phyloP scores from a whole-genome alignment of 2,888 invertebrate species.

The Pristionchus arcanus region DNA sequence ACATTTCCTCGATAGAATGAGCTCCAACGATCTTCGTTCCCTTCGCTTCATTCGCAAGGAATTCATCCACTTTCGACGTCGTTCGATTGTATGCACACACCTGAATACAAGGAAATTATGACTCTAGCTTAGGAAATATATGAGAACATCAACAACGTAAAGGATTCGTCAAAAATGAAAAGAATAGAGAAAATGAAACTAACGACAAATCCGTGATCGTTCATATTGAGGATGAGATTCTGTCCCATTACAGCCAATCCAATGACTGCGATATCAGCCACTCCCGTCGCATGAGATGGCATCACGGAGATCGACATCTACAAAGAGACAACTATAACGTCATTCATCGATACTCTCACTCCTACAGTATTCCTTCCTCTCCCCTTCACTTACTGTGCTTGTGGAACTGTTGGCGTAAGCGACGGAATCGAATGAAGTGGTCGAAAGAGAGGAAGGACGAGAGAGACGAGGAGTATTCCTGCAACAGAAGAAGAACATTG shows the following conservation, averaged over 20 bases:
- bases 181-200: neutral
- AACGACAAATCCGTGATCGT: slow-evolving; percentile 97
- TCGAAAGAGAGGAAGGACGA: neutral
- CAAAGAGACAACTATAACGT: too few relatives aligned
- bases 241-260: slow-evolving; percentile 99
- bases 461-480: slow-evolving; percentile 26
- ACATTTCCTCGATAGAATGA: slow-evolving; percentile 93
- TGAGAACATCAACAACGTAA: neutral
- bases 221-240: slow-evolving; percentile 98
- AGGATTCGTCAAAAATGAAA: too few relatives aligned
- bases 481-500: slow-evolving; percentile 33
- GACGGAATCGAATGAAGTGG: slow-evolving; percentile 16
- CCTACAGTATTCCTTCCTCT: neutral
- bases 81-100: slow-evolving; percentile 89
- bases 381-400: slow-evolving; percentile 12
- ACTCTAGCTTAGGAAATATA: neutral
- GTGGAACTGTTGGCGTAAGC: slow-evolving; percentile 37
- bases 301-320: slow-evolving; percentile 53
- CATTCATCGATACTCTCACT: neutral
- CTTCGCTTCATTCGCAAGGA: slow-evolving; percentile 95
- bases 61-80: slow-evolving; percentile 91
- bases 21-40: slow-evolving; percentile 97
- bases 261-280: slow-evolving; percentile 94
- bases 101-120: slow-evolving; percentile 71
- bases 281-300: slow-evolving; percentile 69